Evolutionary conservation across 2,113 vertebrate species (phyloP).

Genomic region (Microtus richardsoni): DNA sequence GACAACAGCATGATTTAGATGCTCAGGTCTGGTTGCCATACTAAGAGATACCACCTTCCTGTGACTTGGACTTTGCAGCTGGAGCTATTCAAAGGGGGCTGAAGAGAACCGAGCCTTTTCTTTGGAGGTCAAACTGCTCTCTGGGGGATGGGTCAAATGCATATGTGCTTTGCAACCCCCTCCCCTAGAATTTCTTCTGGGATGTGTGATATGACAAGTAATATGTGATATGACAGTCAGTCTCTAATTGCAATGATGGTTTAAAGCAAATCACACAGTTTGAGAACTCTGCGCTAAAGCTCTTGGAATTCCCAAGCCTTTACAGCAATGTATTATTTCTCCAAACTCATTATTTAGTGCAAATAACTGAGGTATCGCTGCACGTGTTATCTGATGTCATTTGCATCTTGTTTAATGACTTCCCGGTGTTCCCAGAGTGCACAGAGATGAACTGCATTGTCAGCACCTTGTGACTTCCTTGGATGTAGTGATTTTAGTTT

Average conservation of each 20-base stretch:
- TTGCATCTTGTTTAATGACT: neutral
- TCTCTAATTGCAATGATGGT: conserved; percentile 12
- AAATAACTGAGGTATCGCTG: neutral
- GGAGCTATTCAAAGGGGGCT: neutral
- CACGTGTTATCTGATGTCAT: neutral
- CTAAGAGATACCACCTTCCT: neutral
- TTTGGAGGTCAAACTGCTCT: neutral
- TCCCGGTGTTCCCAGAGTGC: neutral
- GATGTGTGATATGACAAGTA: neutral
- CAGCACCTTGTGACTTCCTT: neutral
- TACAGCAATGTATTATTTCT: conserved; percentile 34
- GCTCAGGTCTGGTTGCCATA: neutral
- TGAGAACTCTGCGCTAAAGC: neutral
- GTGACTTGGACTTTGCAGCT: neutral
- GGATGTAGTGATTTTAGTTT: neutral
- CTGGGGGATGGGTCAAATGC: neutral
- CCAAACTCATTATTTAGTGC: neutral
- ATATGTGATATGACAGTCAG: neutral
- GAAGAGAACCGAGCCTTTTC: neutral
- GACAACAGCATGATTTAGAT: neutral
- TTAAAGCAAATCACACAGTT: neutral
- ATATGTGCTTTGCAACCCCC: neutral
- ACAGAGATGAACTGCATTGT: neutral
- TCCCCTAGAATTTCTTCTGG: neutral
- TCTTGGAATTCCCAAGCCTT: neutral